phyloP scores from a whole-genome alignment of 2,888 invertebrate genomes.

The Agrochola macilenta region DNA sequence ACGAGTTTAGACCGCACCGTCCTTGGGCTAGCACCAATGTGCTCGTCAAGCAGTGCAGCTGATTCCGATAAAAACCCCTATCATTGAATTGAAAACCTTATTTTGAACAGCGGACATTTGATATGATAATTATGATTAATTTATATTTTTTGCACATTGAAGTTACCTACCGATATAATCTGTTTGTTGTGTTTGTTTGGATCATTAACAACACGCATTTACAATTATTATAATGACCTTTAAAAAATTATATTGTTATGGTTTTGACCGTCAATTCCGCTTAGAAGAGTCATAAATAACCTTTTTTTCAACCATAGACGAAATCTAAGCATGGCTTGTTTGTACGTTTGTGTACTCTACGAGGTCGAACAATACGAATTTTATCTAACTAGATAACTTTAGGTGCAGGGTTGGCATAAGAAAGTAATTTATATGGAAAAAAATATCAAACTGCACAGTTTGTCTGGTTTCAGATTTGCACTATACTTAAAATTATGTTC shows the following conservation, averaged over 20 bases:
- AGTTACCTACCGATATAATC: background rate
- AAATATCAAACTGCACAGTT: background rate
- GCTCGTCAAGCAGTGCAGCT: background rate
- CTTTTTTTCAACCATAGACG: constrained; percentile 40
- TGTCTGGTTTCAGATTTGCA: background rate
- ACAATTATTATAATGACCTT: constrained; percentile 30
- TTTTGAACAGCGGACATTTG: background rate
- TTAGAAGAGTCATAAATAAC: constrained; percentile 52
- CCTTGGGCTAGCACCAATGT: background rate
- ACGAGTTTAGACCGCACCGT: background rate
- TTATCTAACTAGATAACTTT: constrained; percentile 39
- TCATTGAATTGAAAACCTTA: background rate
- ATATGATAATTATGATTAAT: constrained; percentile 10
- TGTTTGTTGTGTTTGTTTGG: background rate
- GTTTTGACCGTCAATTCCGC: constrained; percentile 51
- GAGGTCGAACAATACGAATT: constrained; percentile 58
- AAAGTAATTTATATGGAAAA: no score
- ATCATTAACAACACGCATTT: constrained; percentile 41
- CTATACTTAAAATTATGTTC: background rate
- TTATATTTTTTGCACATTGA: constrained; percentile 10
- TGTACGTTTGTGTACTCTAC: constrained; percentile 41
- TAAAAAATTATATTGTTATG: constrained; percentile 40
- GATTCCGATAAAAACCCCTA: background rate
- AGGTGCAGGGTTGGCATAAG: constrained; percentile 44
- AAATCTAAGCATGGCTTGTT: constrained; percentile 41